A percentile compares a stretch with the other conserved stretches of the same genome.
phyloP scores from a whole-genome alignment of 2,113 vertebrate genomes.

The Trachemys scripta region DNA sequence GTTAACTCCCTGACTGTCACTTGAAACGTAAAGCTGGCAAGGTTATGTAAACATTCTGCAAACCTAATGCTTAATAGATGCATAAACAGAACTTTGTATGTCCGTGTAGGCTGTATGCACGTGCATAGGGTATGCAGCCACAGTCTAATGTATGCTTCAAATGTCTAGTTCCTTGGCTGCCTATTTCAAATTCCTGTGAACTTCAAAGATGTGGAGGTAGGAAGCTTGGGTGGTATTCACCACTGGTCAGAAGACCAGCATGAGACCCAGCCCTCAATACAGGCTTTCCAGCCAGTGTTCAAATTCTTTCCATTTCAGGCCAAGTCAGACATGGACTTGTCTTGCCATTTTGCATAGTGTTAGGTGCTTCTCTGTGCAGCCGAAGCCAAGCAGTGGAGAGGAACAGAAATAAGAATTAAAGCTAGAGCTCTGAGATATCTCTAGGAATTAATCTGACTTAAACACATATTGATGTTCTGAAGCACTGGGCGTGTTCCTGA shows the following conservation, averaged over 20 bases:
- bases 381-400: not conserved
- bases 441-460: not conserved
- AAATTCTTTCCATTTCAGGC: not conserved
- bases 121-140: not conserved
- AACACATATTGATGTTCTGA: not conserved
- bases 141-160: not conserved
- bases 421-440: not conserved
- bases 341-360: not conserved
- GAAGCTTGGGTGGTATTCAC: no score
- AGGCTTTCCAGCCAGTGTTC: not conserved
- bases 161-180: not conserved
- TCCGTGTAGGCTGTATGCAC: not conserved
- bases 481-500: not conserved
- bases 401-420: not conserved
- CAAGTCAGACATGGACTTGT: not conserved
- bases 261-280: not conserved
- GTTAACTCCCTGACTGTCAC: no score
- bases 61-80: no score
- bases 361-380: not conserved
- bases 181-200: not conserved
- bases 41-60: no score
- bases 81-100: no score
- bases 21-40: no score
- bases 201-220: no score
- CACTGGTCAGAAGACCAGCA: not conserved